Percentiles rank a stretch among this genome's conserved stretches.
phyloP scores from a whole-genome alignment of 2,113 vertebrate genomes.

The Campylomormyrus tamandua region DNA sequence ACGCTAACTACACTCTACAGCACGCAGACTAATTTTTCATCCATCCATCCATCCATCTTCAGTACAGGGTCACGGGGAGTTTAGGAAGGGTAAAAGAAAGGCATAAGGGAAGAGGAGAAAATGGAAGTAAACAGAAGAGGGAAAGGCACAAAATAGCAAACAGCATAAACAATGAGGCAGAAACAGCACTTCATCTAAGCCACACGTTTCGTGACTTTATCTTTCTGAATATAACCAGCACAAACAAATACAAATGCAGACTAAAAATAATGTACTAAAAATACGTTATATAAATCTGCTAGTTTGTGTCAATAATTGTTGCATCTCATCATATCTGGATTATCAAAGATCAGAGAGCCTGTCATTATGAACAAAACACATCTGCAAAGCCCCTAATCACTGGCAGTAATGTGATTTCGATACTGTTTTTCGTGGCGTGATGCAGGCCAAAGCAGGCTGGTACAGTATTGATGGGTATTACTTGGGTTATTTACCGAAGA shows the following conservation, averaged over 20 bases:
- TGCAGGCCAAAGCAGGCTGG: not conserved
- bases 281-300: not conserved
- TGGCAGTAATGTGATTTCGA: constrained; percentile 11
- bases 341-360: not conserved
- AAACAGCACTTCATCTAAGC: not conserved
- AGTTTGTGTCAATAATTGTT: not conserved
- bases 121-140: not conserved
- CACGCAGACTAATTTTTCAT: not conserved
- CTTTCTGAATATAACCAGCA: not conserved
- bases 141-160: not conserved
- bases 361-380: not conserved
- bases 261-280: not conserved
- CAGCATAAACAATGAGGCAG: not conserved
- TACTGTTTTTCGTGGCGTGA: not conserved
- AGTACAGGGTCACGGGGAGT: not conserved
- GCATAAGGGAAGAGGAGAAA: not conserved
- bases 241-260: not conserved
- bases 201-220: not conserved
- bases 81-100: not conserved
- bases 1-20: not conserved
- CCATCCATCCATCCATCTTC: not conserved
- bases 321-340: not conserved
- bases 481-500: constrained; percentile 10
- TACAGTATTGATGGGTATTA: constrained; percentile 10
- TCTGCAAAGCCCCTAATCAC: not conserved